Conservation (phyloP, 1,140 invertebrate species). For the Papilio glaucus region DNA sequence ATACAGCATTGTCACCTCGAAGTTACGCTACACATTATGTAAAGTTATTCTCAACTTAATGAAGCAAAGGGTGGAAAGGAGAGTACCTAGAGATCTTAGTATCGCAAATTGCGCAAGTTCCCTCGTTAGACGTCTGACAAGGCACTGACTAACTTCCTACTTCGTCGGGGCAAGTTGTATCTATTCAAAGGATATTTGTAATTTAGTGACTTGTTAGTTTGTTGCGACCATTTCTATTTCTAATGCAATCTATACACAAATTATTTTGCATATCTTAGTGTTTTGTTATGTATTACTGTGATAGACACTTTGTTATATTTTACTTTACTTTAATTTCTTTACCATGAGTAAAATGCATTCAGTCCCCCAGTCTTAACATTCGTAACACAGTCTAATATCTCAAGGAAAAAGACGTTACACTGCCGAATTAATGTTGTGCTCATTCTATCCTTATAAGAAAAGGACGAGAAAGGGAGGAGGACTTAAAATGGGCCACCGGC, state of each 20-base stretch:
- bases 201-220: slow-evolving; percentile 25
- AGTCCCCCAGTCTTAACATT: too few relatives aligned
- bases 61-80: background rate
- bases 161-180: slow-evolving; percentile 11
- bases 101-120: slow-evolving; percentile 45
- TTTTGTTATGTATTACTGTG: too few relatives aligned
- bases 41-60: background rate
- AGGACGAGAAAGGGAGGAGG: too few relatives aligned
- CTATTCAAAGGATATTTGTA: slow-evolving; percentile 17
- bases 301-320: too few relatives aligned
- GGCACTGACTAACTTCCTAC: slow-evolving; percentile 39
- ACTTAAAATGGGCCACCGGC: too few relatives aligned
- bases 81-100: slow-evolving; percentile 29
- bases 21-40: background rate
- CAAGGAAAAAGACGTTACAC: too few relatives aligned
- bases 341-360: too few relatives aligned
- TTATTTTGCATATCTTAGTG: too few relatives aligned
- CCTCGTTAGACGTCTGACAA: slow-evolving; percentile 49
- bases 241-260: slow-evolving; percentile 1
- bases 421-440: too few relatives aligned
- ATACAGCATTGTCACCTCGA: background rate
- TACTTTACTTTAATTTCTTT: too few relatives aligned
- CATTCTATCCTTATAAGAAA: too few relatives aligned
- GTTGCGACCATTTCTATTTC: slow-evolving; percentile 16
- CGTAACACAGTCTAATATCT: too few relatives aligned